Conservation (phyloP, 30 jellyfish, hydroid and myxozoan species). For the Hydractinia echinata region DNA sequence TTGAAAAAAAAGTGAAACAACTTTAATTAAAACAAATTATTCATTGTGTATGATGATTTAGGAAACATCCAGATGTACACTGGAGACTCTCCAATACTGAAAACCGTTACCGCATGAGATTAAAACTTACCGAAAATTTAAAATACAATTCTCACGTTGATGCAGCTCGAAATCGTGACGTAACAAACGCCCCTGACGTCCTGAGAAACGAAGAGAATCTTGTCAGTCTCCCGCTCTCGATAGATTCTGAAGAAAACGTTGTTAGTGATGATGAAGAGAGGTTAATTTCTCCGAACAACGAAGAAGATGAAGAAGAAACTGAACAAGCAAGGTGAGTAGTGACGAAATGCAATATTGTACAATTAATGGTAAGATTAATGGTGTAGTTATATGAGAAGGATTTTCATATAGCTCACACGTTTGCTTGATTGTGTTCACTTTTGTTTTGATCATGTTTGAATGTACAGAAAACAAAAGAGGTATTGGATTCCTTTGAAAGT, state of each 20-base stretch:
- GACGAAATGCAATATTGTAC: no score
- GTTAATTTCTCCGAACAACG: constrained; percentile 32
- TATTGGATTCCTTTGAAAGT: no score
- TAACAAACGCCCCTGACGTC: constrained; percentile 7
- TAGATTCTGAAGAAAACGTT: constrained; percentile 35
- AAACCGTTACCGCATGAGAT: constrained; percentile 84
- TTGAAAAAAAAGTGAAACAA: no score
- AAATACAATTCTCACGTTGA: constrained; percentile 56
- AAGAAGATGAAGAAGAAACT: constrained; percentile 59
- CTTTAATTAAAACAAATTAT: neutral
- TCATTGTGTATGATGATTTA: constrained; percentile 7
- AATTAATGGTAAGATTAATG: no score
- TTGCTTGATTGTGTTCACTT: no score
- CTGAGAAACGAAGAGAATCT: constrained; percentile 38
- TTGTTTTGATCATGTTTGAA: no score
- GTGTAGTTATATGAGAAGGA: no score
- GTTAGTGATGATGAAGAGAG: constrained; percentile 41
- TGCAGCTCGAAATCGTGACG: constrained; percentile 53
- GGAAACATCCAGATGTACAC: constrained; percentile 42
- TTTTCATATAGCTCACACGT: no score
- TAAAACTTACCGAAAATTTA: constrained; percentile 55
- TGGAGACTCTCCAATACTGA: constrained; percentile 78
- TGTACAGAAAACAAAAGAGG: no score
- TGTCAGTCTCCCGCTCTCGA: constrained; percentile 10
- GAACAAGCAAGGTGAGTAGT: constrained; percentile 29